These are phyloP conservation scores for Myathropa florea DNA, from an alignment of 2,888 invertebrate species.

Conservation along the genomic window DNA sequence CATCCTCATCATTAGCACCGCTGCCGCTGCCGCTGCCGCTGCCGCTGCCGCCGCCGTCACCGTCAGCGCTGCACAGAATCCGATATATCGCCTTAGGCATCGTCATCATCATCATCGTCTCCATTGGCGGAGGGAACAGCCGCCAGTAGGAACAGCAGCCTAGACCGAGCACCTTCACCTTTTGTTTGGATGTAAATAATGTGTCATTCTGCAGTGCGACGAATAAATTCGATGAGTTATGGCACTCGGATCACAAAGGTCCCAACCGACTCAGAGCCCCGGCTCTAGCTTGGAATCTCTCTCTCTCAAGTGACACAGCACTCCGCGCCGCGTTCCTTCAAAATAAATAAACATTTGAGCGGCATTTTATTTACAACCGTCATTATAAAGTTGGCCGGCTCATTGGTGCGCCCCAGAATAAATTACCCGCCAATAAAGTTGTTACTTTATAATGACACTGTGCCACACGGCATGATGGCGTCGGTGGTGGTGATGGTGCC, in stretches of 20 bases:
- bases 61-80: neutral
- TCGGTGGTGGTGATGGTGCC: neutral
- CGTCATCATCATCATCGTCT: neutral
- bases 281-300: slow-evolving; percentile 18
- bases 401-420: slow-evolving; percentile 79
- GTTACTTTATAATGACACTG: slow-evolving; percentile 80
- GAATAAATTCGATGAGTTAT: slow-evolving; percentile 71
- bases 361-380: slow-evolving; percentile 77
- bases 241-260: slow-evolving; percentile 62
- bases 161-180: slow-evolving; percentile 50
- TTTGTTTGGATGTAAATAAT: slow-evolving; percentile 70
- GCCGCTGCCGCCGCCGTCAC: too few relatives aligned
- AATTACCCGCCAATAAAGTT: slow-evolving; percentile 80
- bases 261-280: neutral
- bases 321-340: neutral
- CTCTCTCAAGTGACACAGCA: slow-evolving; percentile 57
- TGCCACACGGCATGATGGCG: slow-evolving; percentile 29
- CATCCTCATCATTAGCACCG: slow-evolving; percentile 42
- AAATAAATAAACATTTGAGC: slow-evolving; percentile 64
- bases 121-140: neutral
- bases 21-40: neutral
- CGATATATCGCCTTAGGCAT: slow-evolving; percentile 19
- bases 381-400: slow-evolving; percentile 79
- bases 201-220: slow-evolving; percentile 69
- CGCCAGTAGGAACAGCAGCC: neutral